phyloP scores from a whole-genome alignment of 2,797 vertebrate species.

The Eospalax fontanierii region DNA sequence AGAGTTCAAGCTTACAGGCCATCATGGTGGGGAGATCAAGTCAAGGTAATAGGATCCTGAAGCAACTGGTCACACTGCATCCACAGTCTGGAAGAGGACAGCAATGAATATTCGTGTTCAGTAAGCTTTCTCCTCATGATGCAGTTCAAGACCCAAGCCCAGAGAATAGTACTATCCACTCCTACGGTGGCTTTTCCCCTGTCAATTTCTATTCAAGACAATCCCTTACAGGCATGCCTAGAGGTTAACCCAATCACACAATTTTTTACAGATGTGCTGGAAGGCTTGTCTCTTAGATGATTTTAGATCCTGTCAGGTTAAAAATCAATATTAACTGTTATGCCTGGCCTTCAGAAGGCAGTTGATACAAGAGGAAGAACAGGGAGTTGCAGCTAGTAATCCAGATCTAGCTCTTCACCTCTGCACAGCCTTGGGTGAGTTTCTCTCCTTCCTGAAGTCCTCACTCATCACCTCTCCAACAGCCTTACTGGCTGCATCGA shows the following conservation, averaged over 20 bases:
- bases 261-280: not conserved
- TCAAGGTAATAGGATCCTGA: not conserved
- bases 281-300: not conserved
- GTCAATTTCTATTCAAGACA: not conserved
- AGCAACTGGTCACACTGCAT: not conserved
- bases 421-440: not conserved
- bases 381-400: not conserved
- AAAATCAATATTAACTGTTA: not conserved
- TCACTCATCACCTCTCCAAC: conserved; percentile 9
- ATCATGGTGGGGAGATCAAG: not conserved
- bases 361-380: not conserved
- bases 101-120: not conserved
- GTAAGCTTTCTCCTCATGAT: not conserved
- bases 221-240: not conserved
- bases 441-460: not conserved
- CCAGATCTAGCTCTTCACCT: not conserved
- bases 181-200: too few relatives aligned
- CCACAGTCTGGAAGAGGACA: not conserved
- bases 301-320: not conserved
- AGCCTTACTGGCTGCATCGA: not conserved
- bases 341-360: not conserved
- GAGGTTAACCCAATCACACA: not conserved
- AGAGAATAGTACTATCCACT: not conserved
- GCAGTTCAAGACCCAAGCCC: not conserved
- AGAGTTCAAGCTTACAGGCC: not conserved